These are phyloP conservation scores for Tiliacea aurago DNA, from an alignment of 2,888 invertebrate genomes.

Conservation along the genomic window DNA sequence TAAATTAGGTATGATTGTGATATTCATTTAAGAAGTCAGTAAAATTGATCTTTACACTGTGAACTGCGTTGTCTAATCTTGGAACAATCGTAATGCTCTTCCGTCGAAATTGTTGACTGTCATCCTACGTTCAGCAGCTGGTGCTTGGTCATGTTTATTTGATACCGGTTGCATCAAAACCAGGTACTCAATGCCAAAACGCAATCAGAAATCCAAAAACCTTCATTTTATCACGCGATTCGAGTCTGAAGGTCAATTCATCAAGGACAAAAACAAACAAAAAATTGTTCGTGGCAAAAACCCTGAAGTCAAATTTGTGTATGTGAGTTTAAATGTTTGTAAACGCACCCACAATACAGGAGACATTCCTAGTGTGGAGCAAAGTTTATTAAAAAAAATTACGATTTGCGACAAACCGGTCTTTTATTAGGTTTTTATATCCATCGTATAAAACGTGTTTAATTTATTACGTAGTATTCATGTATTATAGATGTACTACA, in stretches of 20 bases:
- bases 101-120: neutral
- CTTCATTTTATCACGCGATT: neutral
- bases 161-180: neutral
- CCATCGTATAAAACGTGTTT: slow-evolving; percentile 16
- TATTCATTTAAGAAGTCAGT: neutral
- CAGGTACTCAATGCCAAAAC: neutral
- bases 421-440: slow-evolving; percentile 56
- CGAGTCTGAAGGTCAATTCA: slow-evolving; percentile 51
- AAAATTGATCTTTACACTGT: neutral
- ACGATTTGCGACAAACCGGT: slow-evolving; percentile 59
- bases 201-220: slow-evolving; percentile 5
- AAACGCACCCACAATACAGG: too few species aligned
- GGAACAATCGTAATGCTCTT: neutral
- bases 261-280: slow-evolving; percentile 38
- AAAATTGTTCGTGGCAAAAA: slow-evolving; percentile 57
- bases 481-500: slow-evolving; percentile 6
- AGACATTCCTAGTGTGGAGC: too few species aligned
- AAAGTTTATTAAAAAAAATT: too few species aligned
- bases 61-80: neutral
- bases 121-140: too few species aligned
- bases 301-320: slow-evolving; percentile 61
- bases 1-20: neutral
- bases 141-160: neutral
- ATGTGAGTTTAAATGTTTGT: too few species aligned
- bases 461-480: slow-evolving; percentile 47